Conservation (phyloP, 92 coral and sea anemone genomes). For the Parazoanthus darwini region DNA sequence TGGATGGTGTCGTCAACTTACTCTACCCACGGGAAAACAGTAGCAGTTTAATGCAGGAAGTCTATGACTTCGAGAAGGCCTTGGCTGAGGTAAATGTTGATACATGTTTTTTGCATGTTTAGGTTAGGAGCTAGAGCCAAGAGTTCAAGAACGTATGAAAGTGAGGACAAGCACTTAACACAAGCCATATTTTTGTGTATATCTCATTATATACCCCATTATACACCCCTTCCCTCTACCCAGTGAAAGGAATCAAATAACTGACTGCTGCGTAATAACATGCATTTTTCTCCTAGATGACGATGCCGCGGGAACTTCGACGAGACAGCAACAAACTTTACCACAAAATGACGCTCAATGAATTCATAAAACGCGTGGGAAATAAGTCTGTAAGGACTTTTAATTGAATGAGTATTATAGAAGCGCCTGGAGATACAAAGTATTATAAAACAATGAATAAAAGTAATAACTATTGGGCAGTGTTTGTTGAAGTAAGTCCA, state of each 20-base stretch:
- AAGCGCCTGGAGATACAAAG: background rate
- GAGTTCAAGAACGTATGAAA: too few relatives aligned
- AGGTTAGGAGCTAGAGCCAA: too few relatives aligned
- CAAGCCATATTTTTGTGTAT: too few relatives aligned
- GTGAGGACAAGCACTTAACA: too few relatives aligned
- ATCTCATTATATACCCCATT: too few relatives aligned
- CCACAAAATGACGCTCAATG: constrained; percentile 65
- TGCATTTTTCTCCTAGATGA: constrained; percentile 48
- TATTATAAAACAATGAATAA: background rate
- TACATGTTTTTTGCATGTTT: background rate
- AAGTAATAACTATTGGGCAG: too few relatives aligned
- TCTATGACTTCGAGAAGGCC: constrained; percentile 66
- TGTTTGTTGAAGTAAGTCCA: too few relatives aligned
- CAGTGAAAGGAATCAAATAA: too few relatives aligned
- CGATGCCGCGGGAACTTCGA: constrained; percentile 71
- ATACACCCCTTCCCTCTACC: too few relatives aligned
- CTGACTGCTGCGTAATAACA: too few relatives aligned
- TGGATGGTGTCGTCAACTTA: constrained; percentile 56
- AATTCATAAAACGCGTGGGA: constrained; percentile 40
- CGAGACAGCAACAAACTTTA: constrained; percentile 73
- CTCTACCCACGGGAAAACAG: constrained; percentile 66
- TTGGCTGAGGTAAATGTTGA: constrained; percentile 62
- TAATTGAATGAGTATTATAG: background rate
- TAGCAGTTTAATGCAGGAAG: constrained; percentile 67
- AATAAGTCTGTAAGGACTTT: constrained; percentile 10